Evolutionary conservation across 2,797 vertebrate genomes (phyloP), one percentile per base, ranked within the genome.

Genomic region (Tokudaia tokunoshimensis): DNA sequence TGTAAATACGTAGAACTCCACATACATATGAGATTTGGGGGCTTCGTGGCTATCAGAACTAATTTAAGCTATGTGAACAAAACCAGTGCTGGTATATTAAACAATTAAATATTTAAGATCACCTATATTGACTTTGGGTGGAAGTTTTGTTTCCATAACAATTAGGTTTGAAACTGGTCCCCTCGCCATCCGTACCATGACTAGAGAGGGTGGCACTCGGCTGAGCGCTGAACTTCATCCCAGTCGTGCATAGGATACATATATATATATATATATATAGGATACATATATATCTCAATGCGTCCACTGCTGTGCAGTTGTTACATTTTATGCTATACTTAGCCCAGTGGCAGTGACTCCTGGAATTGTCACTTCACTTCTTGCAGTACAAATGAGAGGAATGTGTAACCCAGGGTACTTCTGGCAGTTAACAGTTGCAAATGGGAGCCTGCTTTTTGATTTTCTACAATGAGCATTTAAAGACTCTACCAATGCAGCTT

Each of bases 61-160:
- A 76, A 91, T 93, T 97, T 84, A 85, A 96, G 95, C 37, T 15
- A 22, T 34, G 7, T 14, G 6, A 96, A 91, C 89, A 94, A 87
- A 98, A 97, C 83, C 67, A 94, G 93, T 83, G 70, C 90, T 96
- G 78, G 44, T 34, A 15, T 91, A 90, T 96, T 97, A 97, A 97
- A 98, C 96, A 97, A 95, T 97, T 97, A 97, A 98, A 97, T 95
- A 98, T 97, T 98, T 96, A 97, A 95, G 94, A 96, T 96, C 84
- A 95, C 84, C 91, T 96, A 82, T 97, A 95, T 97, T 97, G 94
- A 97, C 96, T 97, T 98, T 97, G 92, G 63, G 89, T 91, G 92
- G 96, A 86, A 92, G 80, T 96, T 98, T 97, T 96, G 96, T 97
- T 92, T 96, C 94, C 95, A 95, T 96, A 95, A 92, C 97, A 97